Evolutionary conservation across 2,797 vertebrate genomes (phyloP).

Genomic region (Halcyon chelicuti): DNA sequence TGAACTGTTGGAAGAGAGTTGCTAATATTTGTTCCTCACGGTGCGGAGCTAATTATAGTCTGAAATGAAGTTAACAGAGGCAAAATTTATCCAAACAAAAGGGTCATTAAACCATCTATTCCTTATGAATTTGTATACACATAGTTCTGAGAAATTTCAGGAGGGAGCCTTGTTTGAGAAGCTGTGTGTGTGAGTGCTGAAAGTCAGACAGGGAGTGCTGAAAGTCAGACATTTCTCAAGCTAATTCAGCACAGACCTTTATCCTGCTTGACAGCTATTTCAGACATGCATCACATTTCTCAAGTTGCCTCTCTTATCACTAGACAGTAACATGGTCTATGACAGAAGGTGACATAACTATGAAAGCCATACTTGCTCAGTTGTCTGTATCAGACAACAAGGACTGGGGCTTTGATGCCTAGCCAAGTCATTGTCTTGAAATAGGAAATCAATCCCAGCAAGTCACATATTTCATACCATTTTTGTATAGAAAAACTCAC

Average conservation of each 20-base stretch:
- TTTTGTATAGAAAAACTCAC: background rate
- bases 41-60: background rate
- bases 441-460: slow-evolving; percentile 8
- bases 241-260: background rate
- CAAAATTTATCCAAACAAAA: background rate
- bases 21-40: background rate
- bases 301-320: slow-evolving; percentile 65
- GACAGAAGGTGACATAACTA: slow-evolving; percentile 59
- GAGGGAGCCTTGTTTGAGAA: background rate
- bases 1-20: background rate
- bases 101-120: background rate
- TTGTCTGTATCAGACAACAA: slow-evolving; percentile 37
- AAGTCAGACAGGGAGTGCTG: background rate
- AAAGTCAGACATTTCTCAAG: background rate
- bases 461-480: background rate
- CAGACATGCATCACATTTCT: slow-evolving; percentile 33
- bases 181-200: background rate
- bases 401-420: slow-evolving; percentile 41
- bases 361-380: slow-evolving; percentile 56
- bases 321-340: background rate
- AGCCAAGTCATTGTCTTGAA: slow-evolving; percentile 50
- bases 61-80: background rate
- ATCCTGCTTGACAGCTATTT: slow-evolving; percentile 44
- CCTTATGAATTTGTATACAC: background rate
- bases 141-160: background rate